These are phyloP conservation scores for Oxygymnocypris stewartii DNA, from an alignment of 2,113 vertebrate genomes.

Conservation along the genomic window DNA sequence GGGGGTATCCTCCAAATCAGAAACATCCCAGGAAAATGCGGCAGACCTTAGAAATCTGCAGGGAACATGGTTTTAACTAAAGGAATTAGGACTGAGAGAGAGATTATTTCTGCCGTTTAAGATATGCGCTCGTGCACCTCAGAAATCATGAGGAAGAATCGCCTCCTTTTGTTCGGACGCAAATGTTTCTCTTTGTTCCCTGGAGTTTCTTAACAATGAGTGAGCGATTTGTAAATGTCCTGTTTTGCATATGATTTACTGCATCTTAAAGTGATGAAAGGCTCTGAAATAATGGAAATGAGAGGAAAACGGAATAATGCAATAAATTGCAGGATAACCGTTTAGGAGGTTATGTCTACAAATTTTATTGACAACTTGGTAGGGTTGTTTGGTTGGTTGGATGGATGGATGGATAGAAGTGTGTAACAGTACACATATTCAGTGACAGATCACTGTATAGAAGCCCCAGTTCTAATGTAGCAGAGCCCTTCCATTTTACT, in stretches of 20 bases:
- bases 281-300: constrained; percentile 52
- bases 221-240: constrained; percentile 63
- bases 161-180: constrained; percentile 13
- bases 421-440: too few relatives aligned
- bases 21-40: constrained; percentile 13
- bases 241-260: constrained; percentile 69
- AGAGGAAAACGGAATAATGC: constrained; percentile 57
- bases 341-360: neutral
- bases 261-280: constrained; percentile 58
- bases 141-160: constrained; percentile 1
- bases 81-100: neutral
- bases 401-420: neutral
- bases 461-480: too few relatives aligned
- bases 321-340: neutral
- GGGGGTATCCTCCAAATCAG: constrained; percentile 17
- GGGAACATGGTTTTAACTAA: constrained; percentile 36
- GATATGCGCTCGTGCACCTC: constrained; percentile 26
- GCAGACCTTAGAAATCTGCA: constrained; percentile 37
- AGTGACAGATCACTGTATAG: too few relatives aligned
- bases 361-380: neutral
- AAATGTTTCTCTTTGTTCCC: constrained; percentile 60
- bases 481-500: too few relatives aligned
- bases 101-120: constrained; percentile 2
- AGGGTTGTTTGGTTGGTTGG: neutral
- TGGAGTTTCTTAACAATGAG: constrained; percentile 53